Conservation (phyloP, 2,797 vertebrate genomes). For the Sphaeramia orbicularis region DNA sequence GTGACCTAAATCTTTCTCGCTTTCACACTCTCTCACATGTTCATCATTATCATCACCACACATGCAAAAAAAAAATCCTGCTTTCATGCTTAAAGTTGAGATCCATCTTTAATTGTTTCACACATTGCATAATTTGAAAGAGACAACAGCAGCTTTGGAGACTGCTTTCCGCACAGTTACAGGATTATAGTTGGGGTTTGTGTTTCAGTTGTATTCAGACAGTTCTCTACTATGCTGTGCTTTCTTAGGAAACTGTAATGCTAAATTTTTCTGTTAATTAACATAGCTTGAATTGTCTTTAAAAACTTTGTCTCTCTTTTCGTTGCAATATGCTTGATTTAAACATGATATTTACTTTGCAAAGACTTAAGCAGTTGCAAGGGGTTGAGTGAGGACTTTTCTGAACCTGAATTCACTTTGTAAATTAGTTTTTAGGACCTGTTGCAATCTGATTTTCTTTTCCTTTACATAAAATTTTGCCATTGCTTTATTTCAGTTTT, state of each 20-base stretch:
- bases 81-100: conserved; percentile 46
- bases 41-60: conserved; percentile 9
- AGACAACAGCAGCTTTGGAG: conserved; percentile 20
- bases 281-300: no score
- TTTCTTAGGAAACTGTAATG: conserved; percentile 38
- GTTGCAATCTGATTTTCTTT: conserved; percentile 46
- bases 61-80: conserved; percentile 15
- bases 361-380: conserved; percentile 35
- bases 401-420: conserved; percentile 49
- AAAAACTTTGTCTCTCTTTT: background rate
- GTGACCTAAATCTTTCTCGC: conserved; percentile 50
- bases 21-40: conserved; percentile 4
- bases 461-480: conserved; percentile 53
- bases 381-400: conserved; percentile 38
- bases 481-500: conserved; percentile 51
- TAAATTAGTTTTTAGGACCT: conserved; percentile 39
- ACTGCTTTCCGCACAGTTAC: conserved; percentile 13
- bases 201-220: conserved; percentile 7
- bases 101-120: conserved; percentile 22
- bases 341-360: conserved; percentile 32
- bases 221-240: conserved; percentile 30
- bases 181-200: conserved; percentile 11
- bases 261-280: conserved; percentile 4
- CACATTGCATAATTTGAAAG: conserved; percentile 33
- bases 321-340: conserved; percentile 27